Evolutionary conservation across 2,113 vertebrate species (phyloP).

Genomic region (Irena cyanogastra): DNA sequence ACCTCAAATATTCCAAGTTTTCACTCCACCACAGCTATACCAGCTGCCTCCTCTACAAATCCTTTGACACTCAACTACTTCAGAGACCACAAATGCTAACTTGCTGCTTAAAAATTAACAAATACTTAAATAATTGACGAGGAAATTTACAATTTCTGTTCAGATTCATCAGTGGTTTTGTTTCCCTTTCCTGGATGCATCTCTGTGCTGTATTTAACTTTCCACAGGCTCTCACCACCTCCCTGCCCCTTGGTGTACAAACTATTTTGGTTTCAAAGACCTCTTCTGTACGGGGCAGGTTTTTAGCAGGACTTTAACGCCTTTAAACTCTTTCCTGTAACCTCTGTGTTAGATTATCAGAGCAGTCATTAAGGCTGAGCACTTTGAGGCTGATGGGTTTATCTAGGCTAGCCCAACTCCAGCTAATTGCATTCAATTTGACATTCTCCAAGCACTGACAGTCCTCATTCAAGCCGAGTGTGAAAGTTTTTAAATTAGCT

Average conservation of each 20-base stretch:
- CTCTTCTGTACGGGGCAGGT: neutral
- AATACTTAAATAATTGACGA: neutral
- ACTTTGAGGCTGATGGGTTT: slow-evolving; percentile 52
- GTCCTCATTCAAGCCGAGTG: slow-evolving; percentile 77
- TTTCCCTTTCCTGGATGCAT: neutral
- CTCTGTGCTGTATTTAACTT: neutral
- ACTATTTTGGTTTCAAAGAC: neutral
- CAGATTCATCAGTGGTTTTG: neutral
- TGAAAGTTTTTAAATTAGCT: slow-evolving; percentile 80
- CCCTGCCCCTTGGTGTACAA: neutral
- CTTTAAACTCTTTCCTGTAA: slow-evolving; percentile 2
- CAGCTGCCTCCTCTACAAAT: neutral
- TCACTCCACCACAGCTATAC: neutral
- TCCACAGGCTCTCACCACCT: neutral
- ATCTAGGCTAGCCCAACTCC: slow-evolving; percentile 46
- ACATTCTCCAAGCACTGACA: slow-evolving; percentile 70
- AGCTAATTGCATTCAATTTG: slow-evolving; percentile 72
- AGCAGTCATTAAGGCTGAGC: slow-evolving; percentile 38
- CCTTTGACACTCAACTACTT: neutral
- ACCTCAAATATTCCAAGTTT: neutral
- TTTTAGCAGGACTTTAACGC: neutral
- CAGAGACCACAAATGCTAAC: neutral
- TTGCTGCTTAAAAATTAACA: neutral
- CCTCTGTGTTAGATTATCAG: slow-evolving; percentile 40
- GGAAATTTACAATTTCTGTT: neutral